Evolutionary conservation across 1,140 invertebrate genomes (phyloP).

Genomic region (Diorhabda carinulata): DNA sequence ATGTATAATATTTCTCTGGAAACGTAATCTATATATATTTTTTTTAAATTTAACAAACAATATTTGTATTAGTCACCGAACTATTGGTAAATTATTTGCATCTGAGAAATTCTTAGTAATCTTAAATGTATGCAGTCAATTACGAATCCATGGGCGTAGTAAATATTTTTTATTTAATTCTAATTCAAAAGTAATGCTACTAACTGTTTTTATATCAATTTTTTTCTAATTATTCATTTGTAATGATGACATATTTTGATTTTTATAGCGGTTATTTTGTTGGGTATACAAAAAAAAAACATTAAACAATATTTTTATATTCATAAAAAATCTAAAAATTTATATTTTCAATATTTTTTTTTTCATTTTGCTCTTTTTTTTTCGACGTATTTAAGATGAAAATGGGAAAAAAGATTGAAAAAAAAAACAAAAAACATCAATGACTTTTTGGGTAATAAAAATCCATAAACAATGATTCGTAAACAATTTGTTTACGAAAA

Average conservation of each 20-base stretch:
- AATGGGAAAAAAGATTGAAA: not conserved
- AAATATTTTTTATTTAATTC: slow-evolving; percentile 14
- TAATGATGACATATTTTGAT: not conserved
- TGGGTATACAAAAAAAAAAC: too few relatives aligned
- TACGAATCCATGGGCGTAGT: slow-evolving; percentile 29
- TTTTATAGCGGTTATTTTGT: not conserved
- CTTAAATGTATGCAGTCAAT: slow-evolving; percentile 11
- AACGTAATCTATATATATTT: too few relatives aligned
- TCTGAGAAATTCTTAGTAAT: not conserved
- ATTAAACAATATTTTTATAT: too few relatives aligned
- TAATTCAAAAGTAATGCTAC: slow-evolving; percentile 11
- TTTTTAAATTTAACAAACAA: too few relatives aligned
- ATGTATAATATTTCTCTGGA: too few relatives aligned
- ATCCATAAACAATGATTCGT: too few relatives aligned
- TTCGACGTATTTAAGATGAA: not conserved
- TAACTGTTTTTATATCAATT: too few relatives aligned
- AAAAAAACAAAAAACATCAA: not conserved
- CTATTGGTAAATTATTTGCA: too few relatives aligned
- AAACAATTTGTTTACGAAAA: too few relatives aligned
- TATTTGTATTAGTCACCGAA: too few relatives aligned
- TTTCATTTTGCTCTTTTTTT: not conserved
- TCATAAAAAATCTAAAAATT: too few relatives aligned
- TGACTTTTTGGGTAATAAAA: too few relatives aligned
- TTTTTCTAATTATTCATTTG: not conserved
- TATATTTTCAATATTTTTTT: not conserved